These are phyloP conservation scores for Rhorus exstirpatorius DNA, from an alignment of 2,888 invertebrate species.

Conservation along the genomic window DNA sequence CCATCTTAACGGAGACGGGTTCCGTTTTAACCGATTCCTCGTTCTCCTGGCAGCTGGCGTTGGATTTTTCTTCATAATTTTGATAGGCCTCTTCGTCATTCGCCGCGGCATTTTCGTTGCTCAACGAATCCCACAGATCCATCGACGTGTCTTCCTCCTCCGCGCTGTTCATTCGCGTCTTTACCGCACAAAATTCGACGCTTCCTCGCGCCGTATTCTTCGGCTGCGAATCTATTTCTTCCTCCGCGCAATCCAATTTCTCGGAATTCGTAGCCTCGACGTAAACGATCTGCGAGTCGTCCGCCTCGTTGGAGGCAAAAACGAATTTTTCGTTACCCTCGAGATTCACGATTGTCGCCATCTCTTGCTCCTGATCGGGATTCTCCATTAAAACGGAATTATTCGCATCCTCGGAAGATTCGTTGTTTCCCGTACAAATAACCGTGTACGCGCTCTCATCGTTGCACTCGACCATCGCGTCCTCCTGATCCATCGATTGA, in stretches of 20 bases:
- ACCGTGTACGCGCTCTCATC: conserved; percentile 45
- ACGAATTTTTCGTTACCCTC: conserved; percentile 54
- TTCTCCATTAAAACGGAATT: conserved; percentile 60
- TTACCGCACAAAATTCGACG: conserved; percentile 30
- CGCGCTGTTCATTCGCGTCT: conserved; percentile 27
- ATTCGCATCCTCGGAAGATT: conserved; percentile 63
- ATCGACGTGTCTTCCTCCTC: conserved; percentile 66
- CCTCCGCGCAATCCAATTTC: conserved; percentile 59
- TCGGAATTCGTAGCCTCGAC: conserved; percentile 59
- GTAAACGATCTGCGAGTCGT: conserved; percentile 56
- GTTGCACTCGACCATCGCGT: conserved; percentile 38
- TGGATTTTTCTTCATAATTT: conserved; percentile 4
- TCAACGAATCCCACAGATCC: conserved; percentile 67
- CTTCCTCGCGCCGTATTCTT: conserved; percentile 2
- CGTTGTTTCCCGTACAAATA: conserved; percentile 37
- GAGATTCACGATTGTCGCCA: conserved; percentile 51
- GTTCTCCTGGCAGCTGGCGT: conserved; percentile 24
- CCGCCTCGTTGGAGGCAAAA: conserved; percentile 51
- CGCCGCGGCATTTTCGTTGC: conserved; percentile 53
- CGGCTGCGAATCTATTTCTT: conserved; percentile 45
- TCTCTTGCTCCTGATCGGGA: conserved; percentile 61
- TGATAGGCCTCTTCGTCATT: conserved; percentile 29
- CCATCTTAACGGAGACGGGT: conserved; percentile 36
- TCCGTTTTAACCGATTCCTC: conserved; percentile 26
- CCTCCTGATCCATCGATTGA: conserved; percentile 9